phyloP scores from a whole-genome alignment of 2,888 invertebrate genomes.

The Lapara coniferarum region DNA sequence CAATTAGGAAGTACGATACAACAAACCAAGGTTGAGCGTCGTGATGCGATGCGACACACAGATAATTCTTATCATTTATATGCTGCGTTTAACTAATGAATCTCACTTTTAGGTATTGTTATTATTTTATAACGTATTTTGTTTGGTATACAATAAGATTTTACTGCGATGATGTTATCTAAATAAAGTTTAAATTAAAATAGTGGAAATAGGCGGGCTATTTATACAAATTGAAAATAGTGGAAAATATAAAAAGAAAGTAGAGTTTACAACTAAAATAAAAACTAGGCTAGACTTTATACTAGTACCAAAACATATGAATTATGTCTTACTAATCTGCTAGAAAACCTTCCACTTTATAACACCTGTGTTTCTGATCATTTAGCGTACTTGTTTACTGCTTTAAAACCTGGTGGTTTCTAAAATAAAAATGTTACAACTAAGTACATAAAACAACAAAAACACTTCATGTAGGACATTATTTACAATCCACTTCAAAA shows the following conservation, averaged over 20 bases:
- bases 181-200: no score
- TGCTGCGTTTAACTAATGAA: constrained; percentile 33
- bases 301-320: no score
- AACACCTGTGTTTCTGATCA: background rate
- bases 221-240: no score
- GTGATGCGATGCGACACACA: constrained; percentile 51
- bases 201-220: no score
- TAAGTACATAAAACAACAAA: background rate
- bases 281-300: no score
- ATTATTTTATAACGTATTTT: background rate
- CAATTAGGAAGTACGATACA: constrained; percentile 54
- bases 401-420: background rate
- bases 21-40: constrained; percentile 53
- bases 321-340: no score
- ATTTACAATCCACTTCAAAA: background rate
- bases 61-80: constrained; percentile 62
- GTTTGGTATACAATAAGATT: background rate
- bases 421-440: background rate
- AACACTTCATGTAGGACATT: background rate
- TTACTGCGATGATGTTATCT: no score
- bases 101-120: constrained; percentile 1
- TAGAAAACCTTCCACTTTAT: background rate
- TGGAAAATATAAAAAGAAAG: no score
- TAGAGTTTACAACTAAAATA: no score
- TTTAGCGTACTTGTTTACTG: background rate